Percentiles rank a stretch among this genome's conserved stretches.
Conservation (phyloP, 1,140 invertebrate genomes). For the Melitaea cinxia region DNA sequence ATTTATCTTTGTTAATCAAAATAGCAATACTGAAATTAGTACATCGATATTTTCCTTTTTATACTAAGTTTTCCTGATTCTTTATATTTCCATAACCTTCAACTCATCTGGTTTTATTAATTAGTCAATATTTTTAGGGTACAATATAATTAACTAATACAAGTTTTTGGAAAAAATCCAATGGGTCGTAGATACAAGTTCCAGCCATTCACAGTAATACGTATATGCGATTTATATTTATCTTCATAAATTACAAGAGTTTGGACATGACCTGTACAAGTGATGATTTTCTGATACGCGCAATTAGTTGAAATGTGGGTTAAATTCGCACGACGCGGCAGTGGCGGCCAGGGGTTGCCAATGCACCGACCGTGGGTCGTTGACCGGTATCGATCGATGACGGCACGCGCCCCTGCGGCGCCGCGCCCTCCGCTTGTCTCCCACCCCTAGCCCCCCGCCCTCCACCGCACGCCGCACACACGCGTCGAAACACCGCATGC, state of each 20-base stretch:
- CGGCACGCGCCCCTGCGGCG: constrained; percentile 63
- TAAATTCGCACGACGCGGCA: constrained; percentile 52
- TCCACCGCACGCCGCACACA: constrained; percentile 41
- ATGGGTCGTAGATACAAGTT: too few species aligned
- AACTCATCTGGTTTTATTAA: too few species aligned
- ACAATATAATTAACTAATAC: too few species aligned
- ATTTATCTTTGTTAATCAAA: too few species aligned
- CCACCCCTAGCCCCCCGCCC: constrained; percentile 35
- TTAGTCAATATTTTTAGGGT: too few species aligned
- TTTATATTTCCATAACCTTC: too few species aligned
- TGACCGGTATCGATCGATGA: constrained; percentile 75
- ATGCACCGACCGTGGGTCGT: constrained; percentile 73
- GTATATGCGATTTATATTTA: neutral
- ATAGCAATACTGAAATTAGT: too few species aligned
- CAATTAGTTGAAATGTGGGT: constrained; percentile 73
- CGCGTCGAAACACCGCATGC: constrained; percentile 66
- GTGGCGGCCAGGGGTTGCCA: constrained; percentile 48
- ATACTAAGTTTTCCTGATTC: too few species aligned
- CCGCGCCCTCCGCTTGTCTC: constrained; percentile 42
- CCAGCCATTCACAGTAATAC: neutral
- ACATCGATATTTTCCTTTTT: too few species aligned
- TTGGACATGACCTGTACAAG: constrained; percentile 30
- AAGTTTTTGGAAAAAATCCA: too few species aligned
- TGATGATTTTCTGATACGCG: constrained; percentile 44
- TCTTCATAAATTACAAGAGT: neutral